Conservation (phyloP, 2,797 vertebrate genomes). For the Potorous gilbertii region DNA sequence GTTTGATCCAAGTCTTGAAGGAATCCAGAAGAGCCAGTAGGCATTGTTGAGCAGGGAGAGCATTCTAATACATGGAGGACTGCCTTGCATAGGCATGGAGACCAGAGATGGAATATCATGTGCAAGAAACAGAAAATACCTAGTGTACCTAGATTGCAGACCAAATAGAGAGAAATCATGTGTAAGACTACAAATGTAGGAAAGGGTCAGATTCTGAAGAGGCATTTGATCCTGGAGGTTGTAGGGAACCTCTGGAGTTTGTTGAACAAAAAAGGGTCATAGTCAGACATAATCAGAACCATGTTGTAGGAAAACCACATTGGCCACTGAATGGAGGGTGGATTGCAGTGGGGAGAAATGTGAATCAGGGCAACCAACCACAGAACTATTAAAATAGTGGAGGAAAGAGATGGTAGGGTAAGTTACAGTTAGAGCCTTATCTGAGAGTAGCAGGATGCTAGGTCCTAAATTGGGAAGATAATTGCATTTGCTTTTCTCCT, state of each 20-base stretch:
- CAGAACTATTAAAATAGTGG: neutral
- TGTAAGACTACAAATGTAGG: neutral
- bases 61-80: neutral
- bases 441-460: neutral
- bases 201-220: neutral
- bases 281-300: neutral
- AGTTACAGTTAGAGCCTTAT: neutral
- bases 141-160: neutral
- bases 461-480: neutral
- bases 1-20: neutral
- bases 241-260: neutral
- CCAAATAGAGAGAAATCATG: neutral
- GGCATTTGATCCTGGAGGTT: neutral
- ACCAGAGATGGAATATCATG: neutral
- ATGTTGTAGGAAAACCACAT: neutral
- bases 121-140: neutral
- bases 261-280: neutral
- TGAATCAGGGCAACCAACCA: neutral
- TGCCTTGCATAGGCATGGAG: neutral
- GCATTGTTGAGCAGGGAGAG: neutral
- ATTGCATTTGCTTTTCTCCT: neutral
- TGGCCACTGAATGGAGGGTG: neutral
- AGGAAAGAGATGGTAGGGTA: neutral
- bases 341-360: neutral
- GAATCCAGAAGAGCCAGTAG: neutral